These are phyloP conservation scores for Anomalospiza imberbis DNA, from an alignment of 2,797 vertebrate genomes.

Conservation along the genomic window DNA sequence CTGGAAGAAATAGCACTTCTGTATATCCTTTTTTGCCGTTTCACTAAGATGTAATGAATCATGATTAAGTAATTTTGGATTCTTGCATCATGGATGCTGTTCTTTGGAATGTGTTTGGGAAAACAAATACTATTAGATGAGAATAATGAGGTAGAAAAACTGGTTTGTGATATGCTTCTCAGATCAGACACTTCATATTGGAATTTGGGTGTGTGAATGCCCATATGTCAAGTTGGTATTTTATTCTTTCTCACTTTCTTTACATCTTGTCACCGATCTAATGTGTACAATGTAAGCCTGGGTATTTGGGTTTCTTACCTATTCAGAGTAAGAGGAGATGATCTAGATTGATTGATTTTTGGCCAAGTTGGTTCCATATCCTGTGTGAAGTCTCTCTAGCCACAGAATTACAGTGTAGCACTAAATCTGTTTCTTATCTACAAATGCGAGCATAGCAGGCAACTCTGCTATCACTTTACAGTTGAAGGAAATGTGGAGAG, in stretches of 20 bases:
- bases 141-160: constrained; percentile 27
- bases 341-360: not conserved
- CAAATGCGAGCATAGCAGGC: not conserved
- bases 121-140: not conserved
- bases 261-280: not conserved
- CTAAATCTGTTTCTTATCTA: constrained; percentile 23
- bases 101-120: not conserved
- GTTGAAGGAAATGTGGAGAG: not conserved
- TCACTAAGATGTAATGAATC: not conserved
- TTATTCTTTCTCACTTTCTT: not conserved
- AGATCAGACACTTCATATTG: not conserved
- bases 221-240: not conserved
- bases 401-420: not conserved
- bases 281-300: not conserved
- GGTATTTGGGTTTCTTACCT: not conserved
- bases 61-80: not conserved
- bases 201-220: not conserved
- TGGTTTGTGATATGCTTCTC: not conserved
- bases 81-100: not conserved
- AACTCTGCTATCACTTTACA: not conserved
- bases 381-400: not conserved
- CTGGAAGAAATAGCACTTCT: not conserved
- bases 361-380: not conserved
- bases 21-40: not conserved
- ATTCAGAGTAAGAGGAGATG: not conserved